Evolutionary conservation across 2,888 invertebrate genomes (phyloP), one percentile per base, ranked within the genome.

Genomic region (Eupsilia transversa): DNA sequence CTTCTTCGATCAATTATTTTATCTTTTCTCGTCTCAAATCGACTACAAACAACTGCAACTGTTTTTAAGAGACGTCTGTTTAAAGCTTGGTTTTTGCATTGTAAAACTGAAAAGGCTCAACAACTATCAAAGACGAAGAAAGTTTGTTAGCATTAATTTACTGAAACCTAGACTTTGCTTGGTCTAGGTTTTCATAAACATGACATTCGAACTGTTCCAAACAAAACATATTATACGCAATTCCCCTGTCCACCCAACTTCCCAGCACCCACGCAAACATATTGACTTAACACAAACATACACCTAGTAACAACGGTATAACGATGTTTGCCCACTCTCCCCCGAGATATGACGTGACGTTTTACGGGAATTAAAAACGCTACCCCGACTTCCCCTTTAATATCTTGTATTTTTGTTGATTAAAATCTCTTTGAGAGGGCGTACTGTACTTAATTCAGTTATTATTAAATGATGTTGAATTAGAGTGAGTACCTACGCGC

Each of bases 321-420:
- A 95, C 91, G 92, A 94, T 95, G 93, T 95, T 95, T 95, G 89
- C 92, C 89, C 90, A 82, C 89, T 91, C 93, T 95, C 95, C 95
- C 94, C 90, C 87, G 95, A 94, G 95, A 95, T 93, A 88, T 87
- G 81, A 83, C 88, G 88, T 88, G 87, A 91, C 92, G 92, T 95
- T 95, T 95, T 94, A 95, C 92, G 92, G 91, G 93, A 94, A 95
- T 95, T 95, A 95, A 94, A 93, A 94, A 93, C 88, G 83, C 83
- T 79, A 81, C 79, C 89, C 89, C 81, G 77, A 71, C 84, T 89
- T 89, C 90, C 90, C 91, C 91, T 89, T 82, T 89, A 86, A 87
- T 89, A 88, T 88, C 87, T 88, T 77, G 85, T 88, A 87, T 88
- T 88, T 54, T 87, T 80, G 83, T 80, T 89, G 88, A 87, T 87